Evolutionary conservation across 2,113 vertebrate species (phyloP).

Genomic region (Campylomormyrus tamandua): DNA sequence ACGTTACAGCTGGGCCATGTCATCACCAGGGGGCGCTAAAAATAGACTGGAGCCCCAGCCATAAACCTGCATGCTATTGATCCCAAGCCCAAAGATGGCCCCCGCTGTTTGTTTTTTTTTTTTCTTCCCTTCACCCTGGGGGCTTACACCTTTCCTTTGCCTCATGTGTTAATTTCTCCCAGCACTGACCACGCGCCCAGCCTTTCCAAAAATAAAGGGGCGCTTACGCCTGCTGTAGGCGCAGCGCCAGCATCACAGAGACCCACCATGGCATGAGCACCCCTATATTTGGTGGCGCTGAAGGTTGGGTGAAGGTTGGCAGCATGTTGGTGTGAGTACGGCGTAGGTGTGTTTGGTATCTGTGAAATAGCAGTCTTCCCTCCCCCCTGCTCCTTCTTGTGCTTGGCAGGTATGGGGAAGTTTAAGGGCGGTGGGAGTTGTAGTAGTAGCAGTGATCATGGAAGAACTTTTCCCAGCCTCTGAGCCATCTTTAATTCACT

Average conservation of each 20-base stretch:
- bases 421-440: slow-evolving; percentile 58
- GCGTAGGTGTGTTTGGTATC: slow-evolving; percentile 31
- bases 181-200: slow-evolving; percentile 39
- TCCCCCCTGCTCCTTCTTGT: slow-evolving; percentile 54
- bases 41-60: slow-evolving; percentile 42
- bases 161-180: neutral
- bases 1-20: slow-evolving; percentile 19
- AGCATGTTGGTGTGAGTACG: slow-evolving; percentile 17
- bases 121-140: slow-evolving; percentile 31
- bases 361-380: slow-evolving; percentile 63
- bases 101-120: slow-evolving; percentile 17
- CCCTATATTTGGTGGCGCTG: neutral
- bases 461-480: slow-evolving; percentile 70
- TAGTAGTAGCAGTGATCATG: slow-evolving; percentile 75
- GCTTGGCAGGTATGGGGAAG: slow-evolving; percentile 41
- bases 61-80: slow-evolving; percentile 28
- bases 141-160: neutral
- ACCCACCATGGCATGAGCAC: neutral
- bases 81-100: slow-evolving; percentile 28
- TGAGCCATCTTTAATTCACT: slow-evolving; percentile 80
- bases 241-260: slow-evolving; percentile 8
- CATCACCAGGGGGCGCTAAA: slow-evolving; percentile 39
- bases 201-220: slow-evolving; percentile 46
- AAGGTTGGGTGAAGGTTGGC: slow-evolving; percentile 3
- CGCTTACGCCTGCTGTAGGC: neutral